These are phyloP conservation scores for Cyaniris semiargus DNA, from an alignment of 2,888 invertebrate genomes.

Conservation along the genomic window DNA sequence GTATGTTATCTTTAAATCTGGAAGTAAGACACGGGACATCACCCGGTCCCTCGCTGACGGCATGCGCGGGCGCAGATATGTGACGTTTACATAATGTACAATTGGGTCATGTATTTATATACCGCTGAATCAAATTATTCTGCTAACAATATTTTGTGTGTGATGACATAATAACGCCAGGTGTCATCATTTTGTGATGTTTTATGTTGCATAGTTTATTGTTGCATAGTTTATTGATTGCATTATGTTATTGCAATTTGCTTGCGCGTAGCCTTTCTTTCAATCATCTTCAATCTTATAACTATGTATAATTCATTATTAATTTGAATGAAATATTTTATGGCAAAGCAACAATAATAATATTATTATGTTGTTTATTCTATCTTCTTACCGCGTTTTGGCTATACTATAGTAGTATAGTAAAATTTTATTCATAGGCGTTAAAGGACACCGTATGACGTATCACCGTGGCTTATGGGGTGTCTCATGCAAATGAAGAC, in stretches of 20 bases:
- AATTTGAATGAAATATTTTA: neutral
- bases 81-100: constrained; percentile 27
- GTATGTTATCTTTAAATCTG: no score
- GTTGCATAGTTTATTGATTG: neutral
- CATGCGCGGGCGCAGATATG: constrained; percentile 36
- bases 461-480: constrained; percentile 7
- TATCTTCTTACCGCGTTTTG: neutral
- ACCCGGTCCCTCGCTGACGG: neutral
- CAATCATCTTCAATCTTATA: neutral
- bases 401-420: no score
- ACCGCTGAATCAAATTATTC: neutral
- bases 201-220: neutral
- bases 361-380: no score
- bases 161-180: neutral
- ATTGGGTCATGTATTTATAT: constrained; percentile 15
- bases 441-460: neutral
- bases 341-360: no score
- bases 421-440: neutral
- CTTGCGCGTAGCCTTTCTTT: neutral
- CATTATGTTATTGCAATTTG: neutral
- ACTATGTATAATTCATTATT: neutral
- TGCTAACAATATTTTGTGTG: neutral
- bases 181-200: neutral
- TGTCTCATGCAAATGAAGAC: constrained; percentile 54
- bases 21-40: neutral